Conservation (phyloP, 2,113 vertebrate species). For the Scopus umbretta region DNA sequence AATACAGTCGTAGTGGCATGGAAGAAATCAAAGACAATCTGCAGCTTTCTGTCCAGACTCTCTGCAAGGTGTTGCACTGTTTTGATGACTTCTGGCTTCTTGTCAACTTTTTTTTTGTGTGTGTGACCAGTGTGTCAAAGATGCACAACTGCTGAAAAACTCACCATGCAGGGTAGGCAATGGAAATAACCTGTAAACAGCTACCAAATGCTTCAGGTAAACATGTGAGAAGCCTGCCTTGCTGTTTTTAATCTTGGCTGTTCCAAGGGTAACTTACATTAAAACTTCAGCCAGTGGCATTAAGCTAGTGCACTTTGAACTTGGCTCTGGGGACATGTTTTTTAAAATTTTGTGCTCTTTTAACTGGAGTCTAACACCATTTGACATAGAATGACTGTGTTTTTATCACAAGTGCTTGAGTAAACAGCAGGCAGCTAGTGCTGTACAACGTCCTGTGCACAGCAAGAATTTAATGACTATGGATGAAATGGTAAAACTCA, state of each 20-base stretch:
- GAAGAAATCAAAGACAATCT: background rate
- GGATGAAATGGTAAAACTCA: background rate
- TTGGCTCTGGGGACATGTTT: background rate
- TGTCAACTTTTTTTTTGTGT: background rate
- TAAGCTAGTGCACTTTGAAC: background rate
- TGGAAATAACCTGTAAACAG: background rate
- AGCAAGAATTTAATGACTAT: background rate
- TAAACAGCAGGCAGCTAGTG: slow-evolving; percentile 1
- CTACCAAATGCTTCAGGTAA: background rate
- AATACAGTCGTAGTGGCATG: background rate
- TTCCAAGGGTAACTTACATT: background rate
- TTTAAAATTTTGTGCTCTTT: background rate
- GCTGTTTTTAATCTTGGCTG: background rate
- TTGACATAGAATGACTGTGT: background rate
- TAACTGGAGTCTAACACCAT: background rate
- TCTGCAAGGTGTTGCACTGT: background rate
- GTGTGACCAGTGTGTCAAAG: background rate
- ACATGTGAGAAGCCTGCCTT: background rate
- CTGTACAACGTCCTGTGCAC: background rate
- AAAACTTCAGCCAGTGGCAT: background rate
- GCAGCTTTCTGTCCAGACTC: background rate
- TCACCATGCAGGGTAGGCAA: background rate
- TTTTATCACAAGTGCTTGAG: background rate
- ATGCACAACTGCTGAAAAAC: background rate
- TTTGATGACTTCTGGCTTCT: background rate